A percentile compares a stretch with the other conserved stretches of the same genome.
These are phyloP conservation scores for Agrilus mali DNA, from an alignment of 2,888 invertebrate genomes.

Conservation along the genomic window DNA sequence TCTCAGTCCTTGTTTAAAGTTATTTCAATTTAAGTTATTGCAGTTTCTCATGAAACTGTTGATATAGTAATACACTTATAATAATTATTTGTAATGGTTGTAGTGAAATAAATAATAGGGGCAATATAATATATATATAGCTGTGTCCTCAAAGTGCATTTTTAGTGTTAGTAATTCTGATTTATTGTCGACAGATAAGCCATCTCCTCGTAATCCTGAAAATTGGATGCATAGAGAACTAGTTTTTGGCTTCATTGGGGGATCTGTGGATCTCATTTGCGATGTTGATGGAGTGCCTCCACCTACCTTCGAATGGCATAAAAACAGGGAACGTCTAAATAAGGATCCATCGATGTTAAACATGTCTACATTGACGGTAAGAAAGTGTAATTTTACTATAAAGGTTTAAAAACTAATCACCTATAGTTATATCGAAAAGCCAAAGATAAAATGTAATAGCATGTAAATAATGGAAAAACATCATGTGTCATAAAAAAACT, in stretches of 20 bases:
- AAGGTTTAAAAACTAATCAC: neutral
- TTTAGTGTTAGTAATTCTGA: neutral
- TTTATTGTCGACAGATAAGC: conserved; percentile 12
- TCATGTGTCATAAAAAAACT: no score
- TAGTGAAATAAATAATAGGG: neutral
- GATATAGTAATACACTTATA: no score
- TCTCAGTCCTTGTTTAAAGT: no score
- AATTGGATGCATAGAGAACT: conserved; percentile 24
- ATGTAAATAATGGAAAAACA: no score
- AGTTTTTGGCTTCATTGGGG: conserved; percentile 38
- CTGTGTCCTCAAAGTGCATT: no score
- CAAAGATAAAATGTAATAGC: no score
- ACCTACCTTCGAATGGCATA: conserved; percentile 37
- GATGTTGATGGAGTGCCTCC: conserved; percentile 65
- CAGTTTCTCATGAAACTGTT: no score
- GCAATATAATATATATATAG: no score
- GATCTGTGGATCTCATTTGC: conserved; percentile 46
- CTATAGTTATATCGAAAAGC: no score
- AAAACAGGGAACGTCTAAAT: conserved; percentile 18
- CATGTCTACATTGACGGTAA: conserved; percentile 21
- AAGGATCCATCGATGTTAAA: conserved; percentile 7
- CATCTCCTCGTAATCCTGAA: conserved; percentile 12
- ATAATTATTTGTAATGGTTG: no score
- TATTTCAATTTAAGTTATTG: no score
- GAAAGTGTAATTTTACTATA: conserved; percentile 7